These are phyloP conservation scores for Theristicus caerulescens DNA, from an alignment of 2,113 vertebrate genomes.

Conservation along the genomic window DNA sequence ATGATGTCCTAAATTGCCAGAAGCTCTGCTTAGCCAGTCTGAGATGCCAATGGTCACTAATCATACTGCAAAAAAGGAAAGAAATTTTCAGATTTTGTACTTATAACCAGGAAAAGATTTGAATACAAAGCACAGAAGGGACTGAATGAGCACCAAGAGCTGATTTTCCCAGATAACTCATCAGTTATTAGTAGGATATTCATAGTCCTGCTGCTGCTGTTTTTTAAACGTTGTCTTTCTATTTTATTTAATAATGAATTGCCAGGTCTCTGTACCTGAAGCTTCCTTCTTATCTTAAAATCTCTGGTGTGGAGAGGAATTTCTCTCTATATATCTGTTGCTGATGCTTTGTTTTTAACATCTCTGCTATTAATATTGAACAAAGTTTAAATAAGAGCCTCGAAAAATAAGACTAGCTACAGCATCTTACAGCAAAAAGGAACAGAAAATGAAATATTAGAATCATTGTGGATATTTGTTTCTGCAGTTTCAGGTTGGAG, in stretches of 20 bases:
- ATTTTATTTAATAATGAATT: neutral
- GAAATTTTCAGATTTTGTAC: neutral
- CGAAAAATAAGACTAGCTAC: neutral
- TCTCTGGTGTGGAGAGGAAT: neutral
- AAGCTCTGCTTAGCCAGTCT: neutral
- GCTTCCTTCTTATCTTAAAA: neutral
- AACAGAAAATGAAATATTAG: neutral
- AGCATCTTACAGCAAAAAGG: neutral
- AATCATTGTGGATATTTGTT: neutral
- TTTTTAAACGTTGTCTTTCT: neutral
- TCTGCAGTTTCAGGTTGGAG: neutral
- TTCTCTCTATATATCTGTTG: neutral
- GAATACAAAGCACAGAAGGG: neutral
- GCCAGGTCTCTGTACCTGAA: neutral
- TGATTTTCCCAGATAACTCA: neutral
- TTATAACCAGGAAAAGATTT: neutral
- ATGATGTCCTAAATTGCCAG: neutral
- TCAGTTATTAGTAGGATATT: neutral
- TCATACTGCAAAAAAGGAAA: neutral
- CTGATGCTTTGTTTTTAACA: neutral
- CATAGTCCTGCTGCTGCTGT: neutral
- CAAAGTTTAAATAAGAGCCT: neutral
- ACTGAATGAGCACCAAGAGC: neutral
- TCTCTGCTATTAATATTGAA: neutral
- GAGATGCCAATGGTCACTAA: neutral